Conservation (phyloP, 2,113 vertebrate species). For the Erythrolamprus reginae region DNA sequence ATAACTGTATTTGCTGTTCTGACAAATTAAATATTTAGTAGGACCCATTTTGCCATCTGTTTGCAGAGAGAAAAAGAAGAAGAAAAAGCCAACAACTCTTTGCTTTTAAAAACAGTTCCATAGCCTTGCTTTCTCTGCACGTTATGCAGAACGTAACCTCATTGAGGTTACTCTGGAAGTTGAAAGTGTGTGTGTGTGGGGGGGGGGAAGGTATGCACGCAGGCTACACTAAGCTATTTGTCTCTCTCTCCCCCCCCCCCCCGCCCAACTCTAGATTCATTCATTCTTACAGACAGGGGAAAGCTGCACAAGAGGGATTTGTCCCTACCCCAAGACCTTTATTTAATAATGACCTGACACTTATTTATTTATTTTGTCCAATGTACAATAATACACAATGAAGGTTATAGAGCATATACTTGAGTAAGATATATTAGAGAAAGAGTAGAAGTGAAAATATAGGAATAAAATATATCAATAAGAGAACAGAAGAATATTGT, state of each 20-base stretch:
- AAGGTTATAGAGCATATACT: no score
- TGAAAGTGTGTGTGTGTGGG: no score
- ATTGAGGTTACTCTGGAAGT: not conserved
- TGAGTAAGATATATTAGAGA: no score
- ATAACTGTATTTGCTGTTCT: constrained; percentile 16
- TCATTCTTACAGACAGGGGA: not conserved
- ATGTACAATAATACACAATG: no score
- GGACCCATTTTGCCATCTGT: constrained; percentile 16
- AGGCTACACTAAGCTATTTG: not conserved
- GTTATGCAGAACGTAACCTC: not conserved
- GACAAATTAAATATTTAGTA: constrained; percentile 27
- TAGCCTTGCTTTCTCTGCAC: not conserved
- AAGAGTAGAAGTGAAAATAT: no score
- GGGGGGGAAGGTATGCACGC: no score
- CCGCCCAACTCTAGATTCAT: no score
- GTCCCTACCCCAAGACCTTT: not conserved
- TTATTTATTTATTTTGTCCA: no score
- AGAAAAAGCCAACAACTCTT: not conserved
- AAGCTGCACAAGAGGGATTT: not conserved
- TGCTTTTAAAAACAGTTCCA: not conserved
- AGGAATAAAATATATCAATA: no score
- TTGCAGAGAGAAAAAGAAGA: not conserved
- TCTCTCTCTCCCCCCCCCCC: no score
- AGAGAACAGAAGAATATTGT: no score
- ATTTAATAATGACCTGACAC: not conserved